Conservation (phyloP, 1,140 invertebrate genomes). For the Drosophila ironensis region DNA sequence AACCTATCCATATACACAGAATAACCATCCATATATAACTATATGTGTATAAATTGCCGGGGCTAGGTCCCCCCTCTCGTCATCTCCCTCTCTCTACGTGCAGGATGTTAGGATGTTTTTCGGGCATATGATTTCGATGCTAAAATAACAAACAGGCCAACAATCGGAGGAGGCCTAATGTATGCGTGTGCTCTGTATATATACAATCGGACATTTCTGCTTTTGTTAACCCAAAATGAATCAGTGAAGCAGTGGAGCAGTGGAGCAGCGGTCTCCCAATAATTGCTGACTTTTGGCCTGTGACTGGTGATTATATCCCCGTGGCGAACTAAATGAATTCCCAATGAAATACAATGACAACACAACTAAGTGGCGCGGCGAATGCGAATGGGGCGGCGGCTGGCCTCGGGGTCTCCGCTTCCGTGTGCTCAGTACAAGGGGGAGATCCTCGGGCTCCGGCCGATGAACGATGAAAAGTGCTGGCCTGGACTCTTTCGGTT, state of each 20-base stretch:
- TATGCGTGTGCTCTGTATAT: slow-evolving; percentile 37
- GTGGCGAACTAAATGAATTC: slow-evolving; percentile 47
- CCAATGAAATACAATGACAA: slow-evolving; percentile 57
- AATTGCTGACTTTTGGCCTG: slow-evolving; percentile 58
- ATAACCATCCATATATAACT: slow-evolving; percentile 43
- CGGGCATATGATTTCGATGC: slow-evolving; percentile 22
- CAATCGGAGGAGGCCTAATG: slow-evolving; percentile 37
- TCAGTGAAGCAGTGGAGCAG: slow-evolving; percentile 18
- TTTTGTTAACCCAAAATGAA: slow-evolving; percentile 44
- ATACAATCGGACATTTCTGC: slow-evolving; percentile 53
- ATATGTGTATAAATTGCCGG: neutral
- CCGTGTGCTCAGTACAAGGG: too few relatives aligned
- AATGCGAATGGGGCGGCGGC: slow-evolving; percentile 1
- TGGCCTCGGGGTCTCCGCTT: neutral
- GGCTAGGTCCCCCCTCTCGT: neutral
- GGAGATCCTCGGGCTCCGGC: neutral
- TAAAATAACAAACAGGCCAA: slow-evolving; percentile 45
- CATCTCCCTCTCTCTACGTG: neutral
- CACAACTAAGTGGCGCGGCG: slow-evolving; percentile 16
- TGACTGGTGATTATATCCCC: slow-evolving; percentile 26
- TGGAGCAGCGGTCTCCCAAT: slow-evolving; percentile 30
- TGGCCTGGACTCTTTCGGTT: slow-evolving; percentile 23
- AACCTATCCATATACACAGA: slow-evolving; percentile 67
- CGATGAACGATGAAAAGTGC: slow-evolving; percentile 11
- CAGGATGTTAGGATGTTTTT: neutral